Evolutionary conservation across 2,888 invertebrate species (phyloP).

Genomic region (Archaeoteleia sp.): DNA sequence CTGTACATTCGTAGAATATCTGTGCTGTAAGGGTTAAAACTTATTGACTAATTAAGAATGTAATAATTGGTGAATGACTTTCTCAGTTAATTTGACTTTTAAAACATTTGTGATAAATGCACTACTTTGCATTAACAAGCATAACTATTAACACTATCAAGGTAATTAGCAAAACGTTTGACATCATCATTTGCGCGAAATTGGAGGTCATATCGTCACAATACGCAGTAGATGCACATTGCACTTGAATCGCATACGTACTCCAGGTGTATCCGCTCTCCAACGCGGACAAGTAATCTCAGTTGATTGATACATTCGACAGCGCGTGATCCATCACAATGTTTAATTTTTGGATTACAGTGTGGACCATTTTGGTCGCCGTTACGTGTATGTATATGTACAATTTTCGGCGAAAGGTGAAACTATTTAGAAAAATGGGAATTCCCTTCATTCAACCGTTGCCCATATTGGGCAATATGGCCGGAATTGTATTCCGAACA

Average conservation of each 20-base stretch:
- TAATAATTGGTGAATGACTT: no score
- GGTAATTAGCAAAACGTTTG: no score
- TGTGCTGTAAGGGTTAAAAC: no score
- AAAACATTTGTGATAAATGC: no score
- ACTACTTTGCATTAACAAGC: no score
- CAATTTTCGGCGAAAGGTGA: constrained; percentile 32
- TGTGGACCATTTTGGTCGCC: constrained; percentile 14
- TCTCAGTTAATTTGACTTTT: no score
- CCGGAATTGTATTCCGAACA: constrained; percentile 21
- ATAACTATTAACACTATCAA: no score
- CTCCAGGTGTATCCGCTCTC: constrained; percentile 4
- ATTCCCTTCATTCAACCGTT: constrained; percentile 45
- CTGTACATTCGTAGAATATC: no score
- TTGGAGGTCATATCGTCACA: no score
- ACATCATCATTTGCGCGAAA: no score
- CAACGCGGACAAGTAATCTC: constrained; percentile 16
- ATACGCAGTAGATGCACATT: not conserved
- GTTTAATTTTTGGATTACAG: constrained; percentile 9
- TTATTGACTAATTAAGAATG: no score
- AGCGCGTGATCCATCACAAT: constrained; percentile 17
- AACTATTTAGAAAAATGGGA: constrained; percentile 23
- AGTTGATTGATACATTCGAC: constrained; percentile 33
- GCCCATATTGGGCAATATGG: constrained; percentile 57
- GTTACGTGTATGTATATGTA: constrained; percentile 14
- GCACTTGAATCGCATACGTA: constrained; percentile 15